Conservation (phyloP, 2,113 vertebrate species). For the Hemicordylus capensis region DNA sequence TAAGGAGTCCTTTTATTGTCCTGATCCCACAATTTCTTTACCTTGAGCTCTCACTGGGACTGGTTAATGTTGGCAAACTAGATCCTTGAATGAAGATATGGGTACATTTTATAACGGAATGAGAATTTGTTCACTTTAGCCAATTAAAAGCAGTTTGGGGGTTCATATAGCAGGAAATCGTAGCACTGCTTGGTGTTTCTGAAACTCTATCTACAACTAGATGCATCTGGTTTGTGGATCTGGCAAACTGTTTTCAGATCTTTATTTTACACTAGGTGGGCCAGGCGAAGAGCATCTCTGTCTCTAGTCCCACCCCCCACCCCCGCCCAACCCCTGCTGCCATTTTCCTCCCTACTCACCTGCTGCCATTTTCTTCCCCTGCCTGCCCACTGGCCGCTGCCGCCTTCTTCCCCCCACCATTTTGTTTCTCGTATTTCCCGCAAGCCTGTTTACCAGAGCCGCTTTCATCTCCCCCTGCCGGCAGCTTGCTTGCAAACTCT, state of each 20-base stretch:
- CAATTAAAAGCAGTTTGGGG: neutral
- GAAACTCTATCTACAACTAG: neutral
- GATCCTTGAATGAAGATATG: slow-evolving; percentile 58
- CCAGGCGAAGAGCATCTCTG: too few relatives aligned
- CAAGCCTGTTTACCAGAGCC: too few relatives aligned
- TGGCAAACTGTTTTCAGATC: slow-evolving; percentile 24
- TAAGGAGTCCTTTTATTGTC: slow-evolving; percentile 50
- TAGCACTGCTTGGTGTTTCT: neutral
- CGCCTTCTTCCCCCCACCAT: too few relatives aligned
- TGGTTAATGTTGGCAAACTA: slow-evolving; percentile 46
- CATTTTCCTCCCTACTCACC: too few relatives aligned
- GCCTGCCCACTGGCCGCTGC: too few relatives aligned
- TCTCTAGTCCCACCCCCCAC: too few relatives aligned
- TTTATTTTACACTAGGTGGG: too few relatives aligned
- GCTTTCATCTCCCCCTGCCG: too few relatives aligned
- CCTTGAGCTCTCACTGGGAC: slow-evolving; percentile 44
- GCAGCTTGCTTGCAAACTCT: too few relatives aligned
- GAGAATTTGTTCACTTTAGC: neutral
- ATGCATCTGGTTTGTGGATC: neutral
- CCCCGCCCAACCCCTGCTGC: too few relatives aligned
- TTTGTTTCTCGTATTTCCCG: too few relatives aligned
- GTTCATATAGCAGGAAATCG: slow-evolving; percentile 23
- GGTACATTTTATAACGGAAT: slow-evolving; percentile 48
- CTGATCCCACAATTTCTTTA: slow-evolving; percentile 24
- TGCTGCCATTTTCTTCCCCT: too few relatives aligned